phyloP scores from a whole-genome alignment of 2,797 vertebrate species.

The Loriculus beryllinus region DNA sequence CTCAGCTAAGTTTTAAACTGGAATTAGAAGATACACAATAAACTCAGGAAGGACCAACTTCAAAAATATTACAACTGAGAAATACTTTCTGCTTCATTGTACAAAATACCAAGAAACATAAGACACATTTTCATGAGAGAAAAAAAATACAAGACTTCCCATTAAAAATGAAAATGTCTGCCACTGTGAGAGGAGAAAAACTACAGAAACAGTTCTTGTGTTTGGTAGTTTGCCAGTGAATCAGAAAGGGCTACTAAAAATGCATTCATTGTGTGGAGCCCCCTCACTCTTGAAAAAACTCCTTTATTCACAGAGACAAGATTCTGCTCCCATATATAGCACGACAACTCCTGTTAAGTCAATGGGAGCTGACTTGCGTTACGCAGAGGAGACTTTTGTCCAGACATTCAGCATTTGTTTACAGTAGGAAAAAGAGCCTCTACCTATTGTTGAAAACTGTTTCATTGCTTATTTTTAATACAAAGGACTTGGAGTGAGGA shows the following conservation, averaged over 20 bases:
- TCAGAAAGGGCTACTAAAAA: constrained; percentile 67
- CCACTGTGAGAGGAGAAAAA: constrained; percentile 56
- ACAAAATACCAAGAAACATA: neutral
- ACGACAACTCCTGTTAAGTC: constrained; percentile 19
- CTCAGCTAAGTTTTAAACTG: neutral
- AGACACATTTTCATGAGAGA: neutral
- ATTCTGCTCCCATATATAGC: constrained; percentile 39
- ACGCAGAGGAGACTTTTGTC: neutral
- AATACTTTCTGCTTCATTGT: neutral
- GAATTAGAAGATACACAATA: neutral
- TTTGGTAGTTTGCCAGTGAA: constrained; percentile 61
- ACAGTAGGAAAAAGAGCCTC: constrained; percentile 16
- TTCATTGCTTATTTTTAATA: constrained; percentile 31
- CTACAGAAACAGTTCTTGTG: constrained; percentile 52
- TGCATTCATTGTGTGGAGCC: constrained; percentile 66
- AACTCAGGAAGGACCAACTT: neutral
- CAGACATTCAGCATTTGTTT: constrained; percentile 38
- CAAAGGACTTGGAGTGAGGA: neutral
- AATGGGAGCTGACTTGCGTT: constrained; percentile 31
- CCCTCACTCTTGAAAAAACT: constrained; percentile 56
- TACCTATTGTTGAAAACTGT: neutral
- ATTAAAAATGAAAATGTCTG: constrained; percentile 59
- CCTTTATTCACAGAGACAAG: constrained; percentile 53
- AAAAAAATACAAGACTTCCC: constrained; percentile 41
- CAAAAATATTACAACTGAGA: neutral